A percentile compares a stretch with the other conserved stretches of the same genome.
These are phyloP conservation scores for Ophioderma brevispina DNA, from an alignment of 35 echinoderm and acorn worm species.

Conservation along the genomic window DNA sequence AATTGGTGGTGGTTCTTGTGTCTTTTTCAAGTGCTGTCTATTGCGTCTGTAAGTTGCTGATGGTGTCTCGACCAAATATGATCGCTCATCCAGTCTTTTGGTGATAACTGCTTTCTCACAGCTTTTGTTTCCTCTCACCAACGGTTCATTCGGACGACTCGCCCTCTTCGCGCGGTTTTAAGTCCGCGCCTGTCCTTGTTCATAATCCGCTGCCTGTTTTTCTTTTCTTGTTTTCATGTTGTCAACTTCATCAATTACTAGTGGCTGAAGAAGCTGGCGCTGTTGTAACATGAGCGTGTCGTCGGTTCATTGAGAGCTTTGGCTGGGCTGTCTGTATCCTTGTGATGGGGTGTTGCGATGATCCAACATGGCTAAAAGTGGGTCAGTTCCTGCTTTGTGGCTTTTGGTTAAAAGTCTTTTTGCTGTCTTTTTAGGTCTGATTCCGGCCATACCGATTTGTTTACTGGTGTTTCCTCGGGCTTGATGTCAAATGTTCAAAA, in stretches of 20 bases:
- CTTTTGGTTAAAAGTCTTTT: constrained; percentile 58
- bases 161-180: constrained; percentile 33
- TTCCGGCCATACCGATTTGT: constrained; percentile 74
- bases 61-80: constrained; percentile 19
- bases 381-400: constrained; percentile 42
- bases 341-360: constrained; percentile 73
- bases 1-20: background rate
- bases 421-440: too few relatives aligned
- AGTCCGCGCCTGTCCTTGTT: constrained; percentile 12
- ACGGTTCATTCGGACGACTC: constrained; percentile 43
- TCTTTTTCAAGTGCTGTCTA: constrained; percentile 12
- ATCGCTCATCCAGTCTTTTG: background rate
- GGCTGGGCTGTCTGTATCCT: constrained; percentile 3
- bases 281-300: constrained; percentile 59
- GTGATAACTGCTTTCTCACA: constrained; percentile 25
- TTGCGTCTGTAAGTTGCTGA: constrained; percentile 3
- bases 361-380: constrained; percentile 57
- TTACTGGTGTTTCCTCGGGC: constrained; percentile 52
- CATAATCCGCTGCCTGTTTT: constrained; percentile 39
- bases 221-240: constrained; percentile 6
- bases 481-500: constrained; percentile 56
- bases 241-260: background rate
- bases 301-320: too few relatives aligned
- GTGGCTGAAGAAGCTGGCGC: constrained; percentile 25
- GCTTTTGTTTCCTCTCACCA: background rate